These are phyloP conservation scores for Bombus cullumanus DNA, from an alignment of 1,140 invertebrate species.

Conservation along the genomic window DNA sequence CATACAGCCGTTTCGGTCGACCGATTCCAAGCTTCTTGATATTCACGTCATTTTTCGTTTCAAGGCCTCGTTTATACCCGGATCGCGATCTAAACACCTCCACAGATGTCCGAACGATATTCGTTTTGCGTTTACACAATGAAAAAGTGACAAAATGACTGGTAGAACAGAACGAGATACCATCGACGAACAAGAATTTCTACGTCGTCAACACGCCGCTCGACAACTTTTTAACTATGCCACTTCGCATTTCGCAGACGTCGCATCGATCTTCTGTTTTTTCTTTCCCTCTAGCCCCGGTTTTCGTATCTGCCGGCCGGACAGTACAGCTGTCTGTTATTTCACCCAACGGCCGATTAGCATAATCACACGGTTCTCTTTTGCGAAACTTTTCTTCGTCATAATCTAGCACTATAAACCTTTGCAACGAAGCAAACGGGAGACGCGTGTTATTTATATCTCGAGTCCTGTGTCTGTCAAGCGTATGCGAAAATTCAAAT, in stretches of 20 bases:
- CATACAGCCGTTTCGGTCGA: background rate
- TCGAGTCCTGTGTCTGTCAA: background rate
- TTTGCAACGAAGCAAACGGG: constrained; percentile 9
- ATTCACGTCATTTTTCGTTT: background rate
- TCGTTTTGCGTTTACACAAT: background rate
- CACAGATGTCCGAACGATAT: background rate
- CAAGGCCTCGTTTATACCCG: constrained; percentile 2
- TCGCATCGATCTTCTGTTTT: constrained; percentile 41
- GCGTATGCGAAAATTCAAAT: background rate
- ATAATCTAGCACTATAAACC: constrained; percentile 40
- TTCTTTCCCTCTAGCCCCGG: constrained; percentile 3
- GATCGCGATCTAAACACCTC: constrained; percentile 4
- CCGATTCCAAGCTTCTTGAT: background rate
- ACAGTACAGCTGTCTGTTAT: constrained; percentile 48
- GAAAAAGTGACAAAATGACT: constrained; percentile 45
- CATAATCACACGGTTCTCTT: constrained; percentile 54
- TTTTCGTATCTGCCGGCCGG: constrained; percentile 11
- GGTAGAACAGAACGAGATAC: constrained; percentile 45
- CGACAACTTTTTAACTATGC: constrained; percentile 46
- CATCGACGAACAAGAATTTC: constrained; percentile 43
- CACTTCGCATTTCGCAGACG: constrained; percentile 33
- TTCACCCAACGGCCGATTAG: constrained; percentile 51
- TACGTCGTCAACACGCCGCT: constrained; percentile 19
- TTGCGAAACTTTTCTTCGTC: constrained; percentile 22
- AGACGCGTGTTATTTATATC: constrained; percentile 26